Percentiles rank a stretch among this genome's conserved stretches.
These are phyloP conservation scores for Drosophila teissieri DNA, from an alignment of 1,140 invertebrate genomes.

Conservation along the genomic window DNA sequence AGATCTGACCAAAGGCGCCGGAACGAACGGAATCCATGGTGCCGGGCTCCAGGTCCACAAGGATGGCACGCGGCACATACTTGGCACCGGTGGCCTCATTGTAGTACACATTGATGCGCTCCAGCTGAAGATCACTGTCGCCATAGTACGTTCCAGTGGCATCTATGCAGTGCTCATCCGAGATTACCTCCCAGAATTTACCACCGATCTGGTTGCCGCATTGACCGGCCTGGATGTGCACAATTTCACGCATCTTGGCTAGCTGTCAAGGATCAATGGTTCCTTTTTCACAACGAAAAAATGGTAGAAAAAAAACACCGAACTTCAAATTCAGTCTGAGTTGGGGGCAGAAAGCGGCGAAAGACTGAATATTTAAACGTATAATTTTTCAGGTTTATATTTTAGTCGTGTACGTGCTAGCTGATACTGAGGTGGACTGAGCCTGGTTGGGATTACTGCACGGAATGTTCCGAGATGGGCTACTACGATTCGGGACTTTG, in stretches of 20 bases:
- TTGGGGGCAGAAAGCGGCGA: constrained; percentile 10
- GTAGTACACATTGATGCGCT: constrained; percentile 96
- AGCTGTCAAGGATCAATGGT: background rate
- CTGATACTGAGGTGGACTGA: constrained; percentile 33
- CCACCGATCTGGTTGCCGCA: constrained; percentile 96
- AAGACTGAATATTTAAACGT: constrained; percentile 48
- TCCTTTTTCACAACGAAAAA: background rate
- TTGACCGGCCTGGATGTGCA: constrained; percentile 92
- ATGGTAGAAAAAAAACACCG: constrained; percentile 2
- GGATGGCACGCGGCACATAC: constrained; percentile 94
- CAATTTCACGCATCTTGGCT: constrained; percentile 90
- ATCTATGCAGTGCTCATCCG: constrained; percentile 96
- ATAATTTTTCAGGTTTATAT: constrained; percentile 53
- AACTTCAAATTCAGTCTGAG: background rate
- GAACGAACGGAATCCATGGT: constrained; percentile 93
- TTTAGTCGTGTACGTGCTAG: constrained; percentile 35
- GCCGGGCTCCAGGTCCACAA: constrained; percentile 95
- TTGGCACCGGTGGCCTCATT: constrained; percentile 95
- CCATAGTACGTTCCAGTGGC: constrained; percentile 94
- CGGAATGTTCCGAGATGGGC: background rate
- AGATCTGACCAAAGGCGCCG: constrained; percentile 91
- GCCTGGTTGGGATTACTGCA: background rate
- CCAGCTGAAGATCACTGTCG: constrained; percentile 94
- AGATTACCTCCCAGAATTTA: constrained; percentile 92
- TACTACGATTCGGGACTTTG: constrained; percentile 1